Evolutionary conservation across 2,797 vertebrate genomes (phyloP), one percentile per base, ranked within the genome.

Genomic region (Anguilla obscura): DNA sequence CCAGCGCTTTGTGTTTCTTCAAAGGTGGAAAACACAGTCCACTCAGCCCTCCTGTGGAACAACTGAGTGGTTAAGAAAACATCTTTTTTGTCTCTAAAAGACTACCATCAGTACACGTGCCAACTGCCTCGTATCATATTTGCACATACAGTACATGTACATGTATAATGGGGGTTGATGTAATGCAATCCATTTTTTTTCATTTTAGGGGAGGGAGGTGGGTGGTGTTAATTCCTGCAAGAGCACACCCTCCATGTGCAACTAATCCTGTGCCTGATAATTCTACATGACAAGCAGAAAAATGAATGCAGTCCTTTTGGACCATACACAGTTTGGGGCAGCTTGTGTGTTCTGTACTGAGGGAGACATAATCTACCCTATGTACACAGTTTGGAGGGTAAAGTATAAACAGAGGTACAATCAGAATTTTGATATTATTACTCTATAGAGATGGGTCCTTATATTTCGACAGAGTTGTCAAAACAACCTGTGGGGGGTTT

Each of bases 251-350:
- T n/a, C 5, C 6, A 10, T 24, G 52, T n/a, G 33, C 50, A n/a
- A 50, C 36, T 18, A 12, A 80, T n/a, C 10, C 52, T 18, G 27
- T 58, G 82, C 69, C 6, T 27, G 33, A 18, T 85, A 85, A 60
- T 50, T 79, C 40, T 24, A 45, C 84, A 50, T 40, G 66, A 85
- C 84, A 88, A 54, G 30, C 27, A 12, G 87, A 24, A 52, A 85
- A 88, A 85, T 85, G 52, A 58, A 85, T 9, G 33, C 52, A 30
- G 50, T 82, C 18, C 36, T 87, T 63, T 87, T 27, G 3, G 36
- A 80, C 86, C 45, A 2, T 36, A 71, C 40, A 87, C 33, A 82
- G 16, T 83, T 66, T 48, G 33, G 52, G 76, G 79, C 56, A 27
- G 27, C 58, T 82, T 48, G 9, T 87, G 24, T 1, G 21, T 60